Conservation (phyloP, 2,888 invertebrate genomes). For the Drosophila pegasa region DNA sequence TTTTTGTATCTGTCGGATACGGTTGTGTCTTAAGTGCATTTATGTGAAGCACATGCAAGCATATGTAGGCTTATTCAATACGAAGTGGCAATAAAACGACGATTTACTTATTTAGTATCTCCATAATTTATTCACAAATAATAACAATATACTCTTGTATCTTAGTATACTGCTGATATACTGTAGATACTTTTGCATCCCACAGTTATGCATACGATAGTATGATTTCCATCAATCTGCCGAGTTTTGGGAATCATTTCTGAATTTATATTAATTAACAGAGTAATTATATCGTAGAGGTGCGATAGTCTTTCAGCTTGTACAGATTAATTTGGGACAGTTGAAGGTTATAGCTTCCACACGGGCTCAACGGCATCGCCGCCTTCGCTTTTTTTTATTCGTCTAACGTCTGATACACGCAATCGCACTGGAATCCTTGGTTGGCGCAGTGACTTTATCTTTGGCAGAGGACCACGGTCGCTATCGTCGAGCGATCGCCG, state of each 20-base stretch:
- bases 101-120: no score
- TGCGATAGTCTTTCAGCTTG: neutral
- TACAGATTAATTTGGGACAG: neutral
- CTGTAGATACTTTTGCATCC: neutral
- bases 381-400: neutral
- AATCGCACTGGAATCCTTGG: constrained; percentile 42
- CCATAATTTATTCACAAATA: no score
- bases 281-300: neutral
- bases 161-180: no score
- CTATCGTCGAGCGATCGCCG: neutral
- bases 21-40: neutral
- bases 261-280: constrained; percentile 1
- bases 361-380: neutral
- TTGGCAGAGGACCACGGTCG: neutral
- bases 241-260: no score
- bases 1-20: neutral
- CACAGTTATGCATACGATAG: no score
- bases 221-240: neutral
- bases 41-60: no score
- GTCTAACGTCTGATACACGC: neutral
- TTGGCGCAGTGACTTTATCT: constrained; percentile 30
- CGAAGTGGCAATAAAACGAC: no score
- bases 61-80: no score
- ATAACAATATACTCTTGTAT: no score
- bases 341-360: constrained; percentile 11